Evolutionary conservation across 2,113 vertebrate genomes (phyloP), one percentile per base, ranked within the genome.

Genomic region (Leiothrix lutea): DNA sequence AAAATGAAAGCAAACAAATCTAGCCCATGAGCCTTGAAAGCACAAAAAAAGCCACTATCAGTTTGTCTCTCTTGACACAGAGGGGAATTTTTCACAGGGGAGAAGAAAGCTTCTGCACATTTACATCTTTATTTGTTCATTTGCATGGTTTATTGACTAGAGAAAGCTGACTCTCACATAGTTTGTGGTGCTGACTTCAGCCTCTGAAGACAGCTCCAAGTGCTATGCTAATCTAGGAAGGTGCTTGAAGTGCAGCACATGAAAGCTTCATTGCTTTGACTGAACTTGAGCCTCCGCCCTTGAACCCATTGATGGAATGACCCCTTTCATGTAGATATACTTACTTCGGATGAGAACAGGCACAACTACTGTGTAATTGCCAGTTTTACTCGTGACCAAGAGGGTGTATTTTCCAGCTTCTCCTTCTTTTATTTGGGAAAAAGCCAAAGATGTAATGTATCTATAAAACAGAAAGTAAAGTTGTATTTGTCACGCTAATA

Each of bases 321-420:
- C 8, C 23, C 35, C 48, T 33, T 54, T 33, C 53, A 54, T 33
- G 53, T 54, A 54, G 29, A 33, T 65, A 48, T 71, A 98, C 96
- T 97, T 97, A 98, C 98, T 97, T 97, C 62, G 67, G n/a, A 99
- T 94, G 92, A 80, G 92, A 90, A 99, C 91, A 94, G 95, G 94
- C 94, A 99, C 97, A 61, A 91, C 64, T 73, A 98, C 29, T 20
- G 97, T 98, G 61, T 96, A 97, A 74, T 91, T 97, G 82, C 31
- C 19, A 2, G 47, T 96, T 92, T 81, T 51, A 6, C 80, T 97
- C 51, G 92, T 88, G 93, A 98, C 98, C 3, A 65, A 96, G 87
- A 99, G 96, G 4, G 51, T 97, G 86, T 99, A 98, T 64, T 96
- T 94, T 94, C 99, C 99, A 94, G 98, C 97, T 64, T 98, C 92